These are phyloP conservation scores for Agonopterix arenella DNA, from an alignment of 2,888 invertebrate species.

Conservation along the genomic window DNA sequence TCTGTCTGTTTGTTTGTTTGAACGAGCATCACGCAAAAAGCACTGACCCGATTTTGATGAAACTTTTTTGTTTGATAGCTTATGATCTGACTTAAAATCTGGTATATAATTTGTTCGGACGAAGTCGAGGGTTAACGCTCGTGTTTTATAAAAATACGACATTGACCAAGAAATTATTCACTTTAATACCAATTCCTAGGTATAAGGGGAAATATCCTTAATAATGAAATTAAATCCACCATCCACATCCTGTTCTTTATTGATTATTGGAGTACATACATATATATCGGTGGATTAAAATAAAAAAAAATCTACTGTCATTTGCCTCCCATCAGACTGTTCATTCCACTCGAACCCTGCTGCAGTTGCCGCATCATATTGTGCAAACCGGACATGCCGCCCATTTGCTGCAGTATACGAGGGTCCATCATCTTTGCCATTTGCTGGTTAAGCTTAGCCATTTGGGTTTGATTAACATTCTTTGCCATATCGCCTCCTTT, in stretches of 20 bases:
- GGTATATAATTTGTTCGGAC: no score
- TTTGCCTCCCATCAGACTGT: constrained; percentile 79
- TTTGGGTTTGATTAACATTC: constrained; percentile 98
- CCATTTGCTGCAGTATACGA: constrained; percentile 96
- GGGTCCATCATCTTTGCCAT: constrained; percentile 99
- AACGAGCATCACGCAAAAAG: no score
- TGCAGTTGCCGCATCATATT: constrained; percentile 98
- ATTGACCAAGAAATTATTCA: no score
- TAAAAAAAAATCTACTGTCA: constrained; percentile 44
- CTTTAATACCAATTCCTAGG: no score
- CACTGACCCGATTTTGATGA: no score
- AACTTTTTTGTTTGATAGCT: no score
- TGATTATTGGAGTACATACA: constrained; percentile 18
- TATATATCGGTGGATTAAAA: constrained; percentile 14
- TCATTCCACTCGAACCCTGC: constrained; percentile 79
- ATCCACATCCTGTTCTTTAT: constrained; percentile 15
- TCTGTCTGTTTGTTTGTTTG: no score
- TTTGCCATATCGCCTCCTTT: constrained; percentile 99
- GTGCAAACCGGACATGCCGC: constrained; percentile 96
- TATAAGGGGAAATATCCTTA: background rate
- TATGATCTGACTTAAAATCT: no score
- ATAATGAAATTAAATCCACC: background rate
- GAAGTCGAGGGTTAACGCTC: no score
- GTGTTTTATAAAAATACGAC: no score
- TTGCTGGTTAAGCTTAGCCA: constrained; percentile 99